Base-by-base conservation (phyloP, 2,113 vertebrate species). In the Scytalopus superciliaris region DNA sequence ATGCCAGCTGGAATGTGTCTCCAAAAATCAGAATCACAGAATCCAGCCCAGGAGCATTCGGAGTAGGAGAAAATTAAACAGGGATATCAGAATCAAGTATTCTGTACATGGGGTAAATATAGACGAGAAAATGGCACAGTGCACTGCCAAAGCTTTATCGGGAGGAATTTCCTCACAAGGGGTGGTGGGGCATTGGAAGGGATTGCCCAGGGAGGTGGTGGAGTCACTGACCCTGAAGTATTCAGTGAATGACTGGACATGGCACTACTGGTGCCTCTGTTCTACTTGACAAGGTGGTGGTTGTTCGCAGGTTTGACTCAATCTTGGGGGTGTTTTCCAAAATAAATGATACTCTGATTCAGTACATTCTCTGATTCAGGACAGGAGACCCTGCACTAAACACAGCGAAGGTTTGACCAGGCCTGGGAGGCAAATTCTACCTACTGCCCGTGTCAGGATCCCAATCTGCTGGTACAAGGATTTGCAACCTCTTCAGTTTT, bases 1-100 rank as follows among this genome's bases (percentile, higher is more conserved):
- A 23, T 89, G 77, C 91, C 93, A 94, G 89, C 87, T 95, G 89
- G 60, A 90, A 50, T 1, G 2, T 45, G 10, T 82, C 64, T 80
- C 49, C 1, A 2, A 70, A 64, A 79, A 78, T 77, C 47, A 53
- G 14, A 28, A 52, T 52, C 17, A 47, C 30, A 56, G 73, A 86
- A 81, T 77, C n/a, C 77, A 89, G 11, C 24, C 27, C 30, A 33
- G 40, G 31, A 92, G 25, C 28, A n/a, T 66, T 84, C 78, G 80
- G 37, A 91, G 72, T n/a, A 33, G 62, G 21, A 84, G 52, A 87
- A 84, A 87, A 89, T 56, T 63, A n/a, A 77, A 25, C 33, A 42
- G 23, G 50, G 40, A 63, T 75, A 47, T 21, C 33, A 62, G 45
- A 44, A 84, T 31, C 24, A 60, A 73, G n/a, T n/a, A n/a, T 52